phyloP scores from a whole-genome alignment of 2,797 vertebrate genomes.

The Pseudomugil tenellus region DNA sequence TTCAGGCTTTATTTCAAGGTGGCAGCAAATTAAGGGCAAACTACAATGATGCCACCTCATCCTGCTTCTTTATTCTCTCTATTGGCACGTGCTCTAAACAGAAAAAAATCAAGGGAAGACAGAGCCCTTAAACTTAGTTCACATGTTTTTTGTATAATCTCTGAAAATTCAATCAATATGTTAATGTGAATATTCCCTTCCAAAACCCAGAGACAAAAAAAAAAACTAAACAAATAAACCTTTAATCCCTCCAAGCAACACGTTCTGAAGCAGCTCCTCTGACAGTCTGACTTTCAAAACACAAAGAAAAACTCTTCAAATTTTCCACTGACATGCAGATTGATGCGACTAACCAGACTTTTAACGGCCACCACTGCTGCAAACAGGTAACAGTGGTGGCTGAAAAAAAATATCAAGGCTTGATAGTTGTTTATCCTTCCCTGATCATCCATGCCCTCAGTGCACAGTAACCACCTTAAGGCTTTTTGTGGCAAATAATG shows the following conservation, averaged over 20 bases:
- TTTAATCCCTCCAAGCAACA: conserved; percentile 49
- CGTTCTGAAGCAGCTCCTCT: conserved; percentile 36
- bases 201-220: conserved; percentile 35
- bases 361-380: background rate
- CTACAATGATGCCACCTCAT: conserved; percentile 36
- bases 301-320: background rate
- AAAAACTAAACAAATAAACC: conserved; percentile 18
- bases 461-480: conserved; percentile 25
- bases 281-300: conserved; percentile 5
- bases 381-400: background rate
- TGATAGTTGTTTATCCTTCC: conserved; percentile 34
- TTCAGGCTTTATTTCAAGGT: conserved; percentile 55
- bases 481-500: conserved; percentile 55
- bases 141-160: conserved; percentile 49
- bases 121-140: conserved; percentile 35
- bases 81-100: conserved; percentile 38
- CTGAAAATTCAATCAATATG: conserved; percentile 62
- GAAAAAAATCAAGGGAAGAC: conserved; percentile 23
- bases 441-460: conserved; percentile 35
- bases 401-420: conserved; percentile 5
- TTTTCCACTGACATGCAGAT: background rate
- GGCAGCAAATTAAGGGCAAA: conserved; percentile 45
- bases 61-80: conserved; percentile 32
- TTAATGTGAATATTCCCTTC: conserved; percentile 59
- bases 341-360: background rate